Percentiles rank a stretch among this genome's conserved stretches.
Evolutionary conservation across 2,797 vertebrate species (phyloP).

Genomic region (Rallus crepitans): DNA sequence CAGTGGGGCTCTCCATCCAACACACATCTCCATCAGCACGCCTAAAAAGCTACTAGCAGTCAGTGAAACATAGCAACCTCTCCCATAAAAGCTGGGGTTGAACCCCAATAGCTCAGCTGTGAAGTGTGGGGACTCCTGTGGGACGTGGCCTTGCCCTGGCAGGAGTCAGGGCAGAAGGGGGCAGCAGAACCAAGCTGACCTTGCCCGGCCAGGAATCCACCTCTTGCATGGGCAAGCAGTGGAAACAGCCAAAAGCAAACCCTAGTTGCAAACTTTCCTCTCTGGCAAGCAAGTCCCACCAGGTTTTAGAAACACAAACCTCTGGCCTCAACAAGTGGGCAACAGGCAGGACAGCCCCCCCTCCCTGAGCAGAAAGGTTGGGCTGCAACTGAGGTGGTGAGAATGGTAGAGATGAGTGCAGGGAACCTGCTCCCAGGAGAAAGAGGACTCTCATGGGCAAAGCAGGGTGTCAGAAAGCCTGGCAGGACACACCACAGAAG

Average conservation of each 20-base stretch:
- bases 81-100: neutral
- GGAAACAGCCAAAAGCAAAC: neutral
- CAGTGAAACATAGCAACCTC: neutral
- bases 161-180: neutral
- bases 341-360: neutral
- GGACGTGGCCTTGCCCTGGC: neutral
- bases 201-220: neutral
- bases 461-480: neutral
- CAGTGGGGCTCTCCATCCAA: neutral
- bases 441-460: neutral
- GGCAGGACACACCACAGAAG: neutral
- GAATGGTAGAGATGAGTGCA: neutral
- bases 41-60: neutral
- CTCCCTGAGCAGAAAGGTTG: neutral
- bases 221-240: neutral
- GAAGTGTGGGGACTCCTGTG: neutral
- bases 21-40: neutral
- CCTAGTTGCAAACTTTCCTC: neutral
- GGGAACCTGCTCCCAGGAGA: neutral
- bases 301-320: neutral
- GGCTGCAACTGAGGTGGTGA: neutral
- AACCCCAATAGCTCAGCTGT: rapidly evolving
- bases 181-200: neutral
- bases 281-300: neutral
- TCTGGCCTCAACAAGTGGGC: neutral